phyloP scores from a whole-genome alignment of 1,140 invertebrate species.

The Danaus melanippus region DNA sequence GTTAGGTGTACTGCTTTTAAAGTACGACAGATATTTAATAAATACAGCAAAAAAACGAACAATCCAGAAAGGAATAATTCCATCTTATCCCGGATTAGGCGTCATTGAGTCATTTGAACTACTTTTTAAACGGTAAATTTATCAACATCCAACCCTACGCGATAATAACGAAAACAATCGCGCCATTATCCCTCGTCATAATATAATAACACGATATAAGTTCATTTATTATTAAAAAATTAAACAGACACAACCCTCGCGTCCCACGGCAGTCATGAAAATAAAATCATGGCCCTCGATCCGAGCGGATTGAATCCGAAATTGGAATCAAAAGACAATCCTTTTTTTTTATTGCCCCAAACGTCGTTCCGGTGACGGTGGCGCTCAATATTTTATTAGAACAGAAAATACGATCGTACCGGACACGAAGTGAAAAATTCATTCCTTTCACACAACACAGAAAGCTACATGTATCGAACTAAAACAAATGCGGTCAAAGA shows the following conservation, averaged over 20 bases:
- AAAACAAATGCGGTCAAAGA: slow-evolving; percentile 1
- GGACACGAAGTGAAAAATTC: neutral
- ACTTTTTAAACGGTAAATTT: no score
- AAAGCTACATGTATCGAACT: slow-evolving; percentile 12
- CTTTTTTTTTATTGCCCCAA: slow-evolving; percentile 64
- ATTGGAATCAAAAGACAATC: slow-evolving; percentile 68
- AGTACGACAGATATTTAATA: no score
- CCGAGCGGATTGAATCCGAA: slow-evolving; percentile 66
- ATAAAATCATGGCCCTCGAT: slow-evolving; percentile 65
- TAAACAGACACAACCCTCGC: slow-evolving; percentile 36
- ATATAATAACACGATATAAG: slow-evolving; percentile 30
- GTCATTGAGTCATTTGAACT: no score
- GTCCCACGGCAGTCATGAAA: slow-evolving; percentile 61
- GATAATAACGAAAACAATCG: slow-evolving; percentile 23
- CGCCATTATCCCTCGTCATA: slow-evolving; percentile 9
- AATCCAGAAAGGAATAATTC: no score
- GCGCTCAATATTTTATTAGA: slow-evolving; percentile 52
- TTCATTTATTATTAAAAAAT: slow-evolving; percentile 59
- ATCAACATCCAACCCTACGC: slow-evolving; percentile 1
- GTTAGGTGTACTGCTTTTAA: no score
- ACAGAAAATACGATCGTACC: slow-evolving; percentile 10
- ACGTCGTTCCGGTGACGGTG: slow-evolving; percentile 44
- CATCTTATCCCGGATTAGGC: no score
- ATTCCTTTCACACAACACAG: neutral
- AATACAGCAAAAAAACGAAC: no score